A percentile compares a stretch with the other conserved stretches of the same genome.
Evolutionary conservation across 2,113 vertebrate species (phyloP).

Genomic region (Triplophysa rosa): DNA sequence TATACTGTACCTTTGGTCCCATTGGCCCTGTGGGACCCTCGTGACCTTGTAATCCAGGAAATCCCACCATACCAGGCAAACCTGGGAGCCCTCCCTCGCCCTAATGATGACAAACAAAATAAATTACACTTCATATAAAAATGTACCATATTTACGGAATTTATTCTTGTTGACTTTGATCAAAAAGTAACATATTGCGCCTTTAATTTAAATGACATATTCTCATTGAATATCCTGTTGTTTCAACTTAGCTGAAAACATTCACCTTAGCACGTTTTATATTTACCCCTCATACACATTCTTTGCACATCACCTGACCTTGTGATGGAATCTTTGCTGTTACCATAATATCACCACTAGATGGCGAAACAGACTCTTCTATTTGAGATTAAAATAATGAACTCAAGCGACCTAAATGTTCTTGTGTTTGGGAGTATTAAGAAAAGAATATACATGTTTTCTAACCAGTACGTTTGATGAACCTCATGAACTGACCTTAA

Average conservation of each 20-base stretch:
- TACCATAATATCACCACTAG: conserved; percentile 17
- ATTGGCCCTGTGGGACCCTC: conserved; percentile 87
- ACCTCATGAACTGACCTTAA: too few species aligned
- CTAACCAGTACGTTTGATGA: too few species aligned
- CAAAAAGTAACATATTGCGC: too few species aligned
- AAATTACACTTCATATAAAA: background rate
- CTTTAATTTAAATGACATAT: too few species aligned
- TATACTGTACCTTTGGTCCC: conserved; percentile 81
- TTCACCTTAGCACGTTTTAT: too few species aligned
- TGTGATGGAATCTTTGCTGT: background rate
- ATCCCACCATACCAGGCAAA: conserved; percentile 90
- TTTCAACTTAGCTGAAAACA: too few species aligned
- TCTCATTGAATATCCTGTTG: too few species aligned
- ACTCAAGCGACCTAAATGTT: background rate
- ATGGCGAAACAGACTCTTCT: background rate
- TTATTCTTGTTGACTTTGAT: too few species aligned
- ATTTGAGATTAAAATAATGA: background rate
- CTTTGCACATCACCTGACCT: background rate
- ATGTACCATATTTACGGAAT: too few species aligned
- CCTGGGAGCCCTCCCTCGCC: conserved; percentile 90
- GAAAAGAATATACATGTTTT: too few species aligned
- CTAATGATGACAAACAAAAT: conserved; percentile 64
- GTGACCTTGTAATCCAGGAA: conserved; percentile 92
- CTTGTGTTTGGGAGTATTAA: too few species aligned
- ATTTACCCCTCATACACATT: background rate